phyloP scores from a whole-genome alignment of 2,113 vertebrate genomes.

The Cygnus buccinator region DNA sequence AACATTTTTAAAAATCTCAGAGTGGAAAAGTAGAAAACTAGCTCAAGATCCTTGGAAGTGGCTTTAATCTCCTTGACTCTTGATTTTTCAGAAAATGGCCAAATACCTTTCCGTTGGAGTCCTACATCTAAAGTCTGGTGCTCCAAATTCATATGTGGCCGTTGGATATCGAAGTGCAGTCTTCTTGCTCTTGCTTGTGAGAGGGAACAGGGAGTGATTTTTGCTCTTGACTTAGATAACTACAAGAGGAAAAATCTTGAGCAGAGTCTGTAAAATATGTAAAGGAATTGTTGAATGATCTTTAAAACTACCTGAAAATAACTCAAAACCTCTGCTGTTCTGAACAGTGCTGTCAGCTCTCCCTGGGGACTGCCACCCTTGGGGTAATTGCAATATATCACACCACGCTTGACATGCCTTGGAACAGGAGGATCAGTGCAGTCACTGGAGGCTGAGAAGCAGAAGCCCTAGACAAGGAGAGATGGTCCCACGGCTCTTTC shows the following conservation, averaged over 20 bases:
- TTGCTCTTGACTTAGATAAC: neutral
- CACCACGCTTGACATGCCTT: neutral
- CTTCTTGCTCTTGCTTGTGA: neutral
- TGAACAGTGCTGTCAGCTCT: conserved; percentile 23
- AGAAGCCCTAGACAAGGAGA: neutral
- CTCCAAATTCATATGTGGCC: neutral
- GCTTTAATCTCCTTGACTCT: neutral
- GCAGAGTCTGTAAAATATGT: neutral
- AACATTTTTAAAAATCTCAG: neutral
- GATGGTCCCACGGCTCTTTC: neutral
- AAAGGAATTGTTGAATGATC: neutral
- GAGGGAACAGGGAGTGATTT: neutral
- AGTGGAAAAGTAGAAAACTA: neutral
- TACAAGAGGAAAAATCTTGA: neutral
- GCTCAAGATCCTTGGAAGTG: neutral
- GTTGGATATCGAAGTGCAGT: neutral
- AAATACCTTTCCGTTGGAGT: neutral
- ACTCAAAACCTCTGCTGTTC: conserved; percentile 12
- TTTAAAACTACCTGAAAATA: conserved; percentile 43
- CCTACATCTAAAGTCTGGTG: neutral
- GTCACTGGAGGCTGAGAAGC: neutral
- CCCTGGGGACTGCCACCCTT: conserved; percentile 8
- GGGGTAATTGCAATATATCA: neutral
- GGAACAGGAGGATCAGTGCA: neutral
- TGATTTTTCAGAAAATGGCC: neutral